Evolutionary conservation across 2,797 vertebrate species (phyloP), one percentile per base, ranked within the genome.

Genomic region (Pelodytes ibericus): DNA sequence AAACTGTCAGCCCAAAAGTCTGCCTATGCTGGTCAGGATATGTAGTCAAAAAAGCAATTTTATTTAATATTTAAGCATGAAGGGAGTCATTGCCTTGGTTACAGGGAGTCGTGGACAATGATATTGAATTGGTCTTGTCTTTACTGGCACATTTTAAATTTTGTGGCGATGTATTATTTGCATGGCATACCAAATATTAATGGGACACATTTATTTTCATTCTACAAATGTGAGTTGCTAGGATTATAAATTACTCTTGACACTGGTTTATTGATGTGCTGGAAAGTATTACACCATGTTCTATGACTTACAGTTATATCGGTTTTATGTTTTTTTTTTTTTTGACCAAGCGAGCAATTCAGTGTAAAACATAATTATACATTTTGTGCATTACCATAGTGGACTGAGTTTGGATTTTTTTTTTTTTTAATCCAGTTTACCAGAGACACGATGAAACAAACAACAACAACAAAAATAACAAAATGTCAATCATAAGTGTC

Each of bases 181-280:
- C 30, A 30, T 20, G 20, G 27, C 18, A 33, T 36, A 36, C 30
- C 60, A 36, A 62, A 36, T 20, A 22, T 58, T 58, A 58, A 26
- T 58, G 25, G 25, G 15, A 58, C 26, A 62, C 60, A 62, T 62
- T 62, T 36, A 62, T 62, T 58, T 58, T 11, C 56, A 58, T 58
- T 58, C 27, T 29, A 27, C 11, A 58, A 5, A 16, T 27, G 25
- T 26, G 24, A 58, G 5, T 5, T 29, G 27, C 24, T 10, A 3
- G n/a, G 13, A 22, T 27, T 58, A 58, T 58, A 58, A 26, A 58
- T 26, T 58, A 25, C 27, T 26, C 56, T 3, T 27, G 24, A 58
- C 56, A 58, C 10, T 58, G 56, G 56, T 58, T 58, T 58, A 58
- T 58, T 58, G 26, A 58, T 58, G 25, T 27, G 13, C 27, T 53